Percentiles rank a stretch among this genome's conserved stretches.
These are phyloP conservation scores for Lytechinus variegatus DNA, from an alignment of 35 echinoderm and acorn worm genomes.

Conservation along the genomic window DNA sequence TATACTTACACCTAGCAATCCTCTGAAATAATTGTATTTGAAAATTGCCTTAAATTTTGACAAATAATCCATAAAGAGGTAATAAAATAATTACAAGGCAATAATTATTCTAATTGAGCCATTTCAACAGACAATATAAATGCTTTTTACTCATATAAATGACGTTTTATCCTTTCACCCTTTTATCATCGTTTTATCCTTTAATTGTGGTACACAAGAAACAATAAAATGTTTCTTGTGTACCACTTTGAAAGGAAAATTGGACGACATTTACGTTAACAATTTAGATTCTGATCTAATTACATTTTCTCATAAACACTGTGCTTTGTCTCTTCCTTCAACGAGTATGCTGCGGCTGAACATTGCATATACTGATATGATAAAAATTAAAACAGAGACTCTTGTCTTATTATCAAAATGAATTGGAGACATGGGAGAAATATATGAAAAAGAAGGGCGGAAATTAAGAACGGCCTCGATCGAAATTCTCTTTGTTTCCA, in stretches of 20 bases:
- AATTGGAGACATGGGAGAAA: background rate
- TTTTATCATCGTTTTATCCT: background rate
- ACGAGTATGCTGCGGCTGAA: background rate
- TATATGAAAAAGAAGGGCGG: background rate
- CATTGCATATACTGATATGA: background rate
- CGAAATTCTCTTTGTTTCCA: background rate
- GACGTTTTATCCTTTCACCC: too few species aligned
- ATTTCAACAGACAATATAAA: background rate
- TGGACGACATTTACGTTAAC: background rate
- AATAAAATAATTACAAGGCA: too few species aligned
- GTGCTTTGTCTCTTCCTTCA: background rate
- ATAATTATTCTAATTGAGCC: too few species aligned
- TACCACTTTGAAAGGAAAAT: background rate
- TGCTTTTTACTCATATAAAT: background rate
- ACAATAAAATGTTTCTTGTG: background rate
- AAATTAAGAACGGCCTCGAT: background rate
- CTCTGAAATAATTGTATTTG: too few species aligned
- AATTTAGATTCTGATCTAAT: background rate
- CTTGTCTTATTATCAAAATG: background rate
- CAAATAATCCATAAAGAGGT: too few species aligned
- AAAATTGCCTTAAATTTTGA: too few species aligned
- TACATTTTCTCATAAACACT: background rate
- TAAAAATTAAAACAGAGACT: background rate
- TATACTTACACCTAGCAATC: too few species aligned
- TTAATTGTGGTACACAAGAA: background rate